Evolutionary conservation across 2,888 invertebrate species (phyloP).

Genomic region (Lasioglossum calceatum): DNA sequence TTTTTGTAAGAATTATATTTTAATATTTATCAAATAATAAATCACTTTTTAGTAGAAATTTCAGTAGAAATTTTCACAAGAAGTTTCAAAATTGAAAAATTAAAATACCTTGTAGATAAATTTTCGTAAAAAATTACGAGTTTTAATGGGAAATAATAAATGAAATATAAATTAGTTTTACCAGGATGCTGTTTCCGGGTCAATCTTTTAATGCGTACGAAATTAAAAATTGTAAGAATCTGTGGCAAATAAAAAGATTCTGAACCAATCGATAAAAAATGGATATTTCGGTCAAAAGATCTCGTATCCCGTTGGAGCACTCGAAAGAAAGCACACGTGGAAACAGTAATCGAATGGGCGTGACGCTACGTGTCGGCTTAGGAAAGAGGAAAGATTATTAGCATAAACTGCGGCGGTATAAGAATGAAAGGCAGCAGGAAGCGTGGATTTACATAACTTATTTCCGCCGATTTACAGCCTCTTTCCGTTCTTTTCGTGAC

Average conservation of each 20-base stretch:
- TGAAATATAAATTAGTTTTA: too few species aligned
- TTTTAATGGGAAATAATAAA: too few species aligned
- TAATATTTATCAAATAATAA: background rate
- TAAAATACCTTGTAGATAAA: too few species aligned
- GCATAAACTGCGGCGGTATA: constrained; percentile 72
- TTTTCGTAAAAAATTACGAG: too few species aligned
- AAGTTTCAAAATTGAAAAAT: too few species aligned
- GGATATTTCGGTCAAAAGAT: background rate
- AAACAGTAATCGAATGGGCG: constrained; percentile 26
- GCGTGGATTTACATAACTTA: constrained; percentile 81
- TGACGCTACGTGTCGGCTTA: constrained; percentile 32
- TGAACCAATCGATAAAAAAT: background rate
- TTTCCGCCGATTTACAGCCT: constrained; percentile 80
- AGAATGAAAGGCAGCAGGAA: constrained; percentile 79
- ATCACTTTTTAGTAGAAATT: too few species aligned
- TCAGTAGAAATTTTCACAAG: too few species aligned
- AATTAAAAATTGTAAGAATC: background rate
- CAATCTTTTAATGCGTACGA: background rate
- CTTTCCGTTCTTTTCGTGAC: constrained; percentile 49
- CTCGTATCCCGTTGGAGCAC: background rate
- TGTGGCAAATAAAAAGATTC: background rate
- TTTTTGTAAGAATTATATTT: too few species aligned
- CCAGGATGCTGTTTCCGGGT: too few species aligned
- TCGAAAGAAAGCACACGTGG: background rate
- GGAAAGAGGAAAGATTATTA: constrained; percentile 46